Percentiles rank a stretch among this genome's conserved stretches.
phyloP scores from a whole-genome alignment of 2,888 invertebrate genomes.

The Lumbricus terrestris region DNA sequence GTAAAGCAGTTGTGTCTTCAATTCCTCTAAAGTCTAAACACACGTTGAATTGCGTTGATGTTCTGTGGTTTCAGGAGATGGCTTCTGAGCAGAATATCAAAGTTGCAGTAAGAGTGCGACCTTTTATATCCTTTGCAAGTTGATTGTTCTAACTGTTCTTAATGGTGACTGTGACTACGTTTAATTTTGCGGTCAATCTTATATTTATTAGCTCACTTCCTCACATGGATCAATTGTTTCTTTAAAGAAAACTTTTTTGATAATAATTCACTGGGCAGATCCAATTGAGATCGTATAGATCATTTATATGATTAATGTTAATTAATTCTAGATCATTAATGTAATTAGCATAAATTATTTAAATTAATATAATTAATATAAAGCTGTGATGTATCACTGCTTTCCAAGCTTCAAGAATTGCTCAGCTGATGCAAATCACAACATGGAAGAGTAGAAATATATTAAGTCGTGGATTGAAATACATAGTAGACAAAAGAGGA shows the following conservation, averaged over 20 bases:
- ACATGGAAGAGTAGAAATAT: neutral
- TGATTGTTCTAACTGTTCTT: too few relatives aligned
- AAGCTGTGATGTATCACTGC: neutral
- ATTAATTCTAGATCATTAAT: too few relatives aligned
- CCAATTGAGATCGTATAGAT: too few relatives aligned
- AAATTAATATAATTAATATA: neutral
- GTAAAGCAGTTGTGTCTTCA: neutral
- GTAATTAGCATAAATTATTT: too few relatives aligned
- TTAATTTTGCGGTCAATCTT: neutral
- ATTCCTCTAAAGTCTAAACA: too few relatives aligned
- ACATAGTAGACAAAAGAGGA: too few relatives aligned
- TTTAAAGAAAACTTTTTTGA: too few relatives aligned
- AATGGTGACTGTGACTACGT: too few relatives aligned
- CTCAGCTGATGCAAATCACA: neutral
- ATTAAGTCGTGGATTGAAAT: neutral
- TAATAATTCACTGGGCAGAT: too few relatives aligned
- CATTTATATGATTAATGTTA: too few relatives aligned
- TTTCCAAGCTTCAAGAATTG: neutral
- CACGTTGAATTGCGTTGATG: neutral
- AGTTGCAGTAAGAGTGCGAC: slow-evolving; percentile 65
- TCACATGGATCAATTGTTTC: neutral
- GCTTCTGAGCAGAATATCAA: slow-evolving; percentile 60
- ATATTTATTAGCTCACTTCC: too few relatives aligned
- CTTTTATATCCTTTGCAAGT: slow-evolving; percentile 60
- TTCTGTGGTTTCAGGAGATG: slow-evolving; percentile 9